Percentiles rank a stretch among this genome's conserved stretches.
These are phyloP conservation scores for Torymus tubicola DNA, from an alignment of 2,888 invertebrate species.

Conservation along the genomic window DNA sequence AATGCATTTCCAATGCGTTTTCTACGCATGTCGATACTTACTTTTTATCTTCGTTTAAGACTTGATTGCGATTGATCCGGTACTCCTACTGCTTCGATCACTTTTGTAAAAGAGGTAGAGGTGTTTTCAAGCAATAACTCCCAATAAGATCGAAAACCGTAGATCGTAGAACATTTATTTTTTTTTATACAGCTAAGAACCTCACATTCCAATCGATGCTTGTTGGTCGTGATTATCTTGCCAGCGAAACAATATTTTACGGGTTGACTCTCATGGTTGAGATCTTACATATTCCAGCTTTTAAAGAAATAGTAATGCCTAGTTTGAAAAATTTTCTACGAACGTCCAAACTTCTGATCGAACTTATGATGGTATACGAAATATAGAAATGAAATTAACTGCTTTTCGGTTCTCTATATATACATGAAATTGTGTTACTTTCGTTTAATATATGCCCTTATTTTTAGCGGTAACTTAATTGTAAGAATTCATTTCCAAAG, in stretches of 20 bases:
- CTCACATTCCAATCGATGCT: constrained; percentile 49
- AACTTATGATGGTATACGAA: too few species aligned
- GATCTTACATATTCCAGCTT: not conserved
- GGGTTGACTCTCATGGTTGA: not conserved
- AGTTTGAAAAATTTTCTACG: too few species aligned
- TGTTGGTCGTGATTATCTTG: constrained; percentile 38
- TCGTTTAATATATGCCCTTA: too few species aligned
- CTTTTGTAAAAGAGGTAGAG: constrained; percentile 23
- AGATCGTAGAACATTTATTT: constrained; percentile 11
- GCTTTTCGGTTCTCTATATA: not conserved
- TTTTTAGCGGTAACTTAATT: too few species aligned
- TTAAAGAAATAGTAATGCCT: too few species aligned
- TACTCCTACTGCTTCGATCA: constrained; percentile 13
- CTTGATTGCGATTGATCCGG: constrained; percentile 34
- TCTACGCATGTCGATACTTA: not conserved
- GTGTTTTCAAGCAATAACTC: constrained; percentile 29
- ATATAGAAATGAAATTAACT: not conserved
- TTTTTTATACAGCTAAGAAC: constrained; percentile 20
- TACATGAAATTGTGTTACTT: too few species aligned
- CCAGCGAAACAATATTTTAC: constrained; percentile 14
- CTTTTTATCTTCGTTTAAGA: not conserved
- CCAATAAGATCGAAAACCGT: constrained; percentile 5
- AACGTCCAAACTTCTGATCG: too few species aligned
- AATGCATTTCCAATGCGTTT: constrained; percentile 36
- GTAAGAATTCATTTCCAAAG: too few species aligned